Conservation (phyloP, 2,113 vertebrate species). For the Tretioscincus oriximinensis region DNA sequence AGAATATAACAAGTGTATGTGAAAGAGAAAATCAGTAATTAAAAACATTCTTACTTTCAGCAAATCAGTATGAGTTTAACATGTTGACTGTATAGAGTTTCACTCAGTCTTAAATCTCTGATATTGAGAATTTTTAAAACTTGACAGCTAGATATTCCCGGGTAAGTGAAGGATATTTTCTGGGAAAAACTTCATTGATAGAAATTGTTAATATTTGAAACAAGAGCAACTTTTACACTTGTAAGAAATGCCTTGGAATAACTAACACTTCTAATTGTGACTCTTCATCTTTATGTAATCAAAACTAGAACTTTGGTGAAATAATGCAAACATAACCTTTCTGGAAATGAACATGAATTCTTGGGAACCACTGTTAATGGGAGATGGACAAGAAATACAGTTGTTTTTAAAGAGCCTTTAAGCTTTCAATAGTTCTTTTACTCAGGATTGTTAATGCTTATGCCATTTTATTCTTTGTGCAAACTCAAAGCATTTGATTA, state of each 20-base stretch:
- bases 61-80: neutral
- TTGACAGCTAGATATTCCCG: neutral
- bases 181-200: neutral
- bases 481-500: neutral
- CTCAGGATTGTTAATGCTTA: neutral
- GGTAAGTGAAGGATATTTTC: neutral
- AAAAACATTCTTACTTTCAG: neutral
- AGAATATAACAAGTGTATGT: neutral
- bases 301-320: neutral
- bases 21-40: neutral
- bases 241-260: neutral
- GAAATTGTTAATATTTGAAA: neutral
- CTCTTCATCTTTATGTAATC: neutral
- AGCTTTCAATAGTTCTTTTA: neutral
- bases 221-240: neutral
- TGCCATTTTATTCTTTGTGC: neutral
- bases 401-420: slow-evolving; percentile 3
- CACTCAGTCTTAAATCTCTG: neutral
- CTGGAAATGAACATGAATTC: neutral
- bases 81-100: neutral
- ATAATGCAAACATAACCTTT: neutral
- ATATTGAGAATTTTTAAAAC: neutral
- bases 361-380: neutral
- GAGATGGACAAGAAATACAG: slow-evolving; percentile 28
- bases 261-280: neutral